Conservation (phyloP, 2,888 invertebrate genomes). For the Pecten maximus region DNA sequence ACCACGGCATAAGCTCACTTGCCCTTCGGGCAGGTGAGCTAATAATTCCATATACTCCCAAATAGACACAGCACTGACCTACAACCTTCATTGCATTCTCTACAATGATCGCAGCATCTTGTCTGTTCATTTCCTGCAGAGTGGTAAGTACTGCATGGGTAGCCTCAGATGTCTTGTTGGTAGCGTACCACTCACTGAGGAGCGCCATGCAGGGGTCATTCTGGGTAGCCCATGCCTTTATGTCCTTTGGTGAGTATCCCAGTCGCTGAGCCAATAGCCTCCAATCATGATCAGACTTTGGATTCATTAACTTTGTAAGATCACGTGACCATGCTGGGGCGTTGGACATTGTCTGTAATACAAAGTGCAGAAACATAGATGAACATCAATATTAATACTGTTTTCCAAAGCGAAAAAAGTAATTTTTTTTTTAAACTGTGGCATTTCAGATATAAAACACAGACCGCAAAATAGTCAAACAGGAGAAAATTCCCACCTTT, state of each 20-base stretch:
- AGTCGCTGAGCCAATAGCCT: constrained; percentile 77
- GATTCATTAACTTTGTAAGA: constrained; percentile 77
- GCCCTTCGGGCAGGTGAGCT: too few species aligned
- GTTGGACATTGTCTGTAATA: constrained; percentile 77
- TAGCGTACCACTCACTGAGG: constrained; percentile 80
- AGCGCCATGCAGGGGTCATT: constrained; percentile 80
- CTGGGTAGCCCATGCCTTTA: constrained; percentile 79
- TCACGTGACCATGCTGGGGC: constrained; percentile 80
- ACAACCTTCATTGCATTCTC: constrained; percentile 77
- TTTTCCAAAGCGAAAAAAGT: too few species aligned
- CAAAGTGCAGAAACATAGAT: neutral
- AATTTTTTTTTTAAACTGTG: too few species aligned
- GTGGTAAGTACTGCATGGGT: constrained; percentile 72
- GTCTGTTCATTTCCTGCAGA: constrained; percentile 78
- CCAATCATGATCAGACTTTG: constrained; percentile 77
- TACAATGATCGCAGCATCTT: constrained; percentile 77
- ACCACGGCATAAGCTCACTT: too few species aligned
- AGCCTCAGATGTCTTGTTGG: constrained; percentile 79
- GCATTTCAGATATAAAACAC: too few species aligned
- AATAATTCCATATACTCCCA: neutral
- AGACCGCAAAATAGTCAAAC: too few species aligned
- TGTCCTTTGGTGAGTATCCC: constrained; percentile 78
- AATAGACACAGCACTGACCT: constrained; percentile 58
- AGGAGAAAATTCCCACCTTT: constrained; percentile 66
- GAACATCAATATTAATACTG: neutral